These are phyloP conservation scores for Callitettix versicolor DNA, from an alignment of 1,140 invertebrate species.

Conservation along the genomic window DNA sequence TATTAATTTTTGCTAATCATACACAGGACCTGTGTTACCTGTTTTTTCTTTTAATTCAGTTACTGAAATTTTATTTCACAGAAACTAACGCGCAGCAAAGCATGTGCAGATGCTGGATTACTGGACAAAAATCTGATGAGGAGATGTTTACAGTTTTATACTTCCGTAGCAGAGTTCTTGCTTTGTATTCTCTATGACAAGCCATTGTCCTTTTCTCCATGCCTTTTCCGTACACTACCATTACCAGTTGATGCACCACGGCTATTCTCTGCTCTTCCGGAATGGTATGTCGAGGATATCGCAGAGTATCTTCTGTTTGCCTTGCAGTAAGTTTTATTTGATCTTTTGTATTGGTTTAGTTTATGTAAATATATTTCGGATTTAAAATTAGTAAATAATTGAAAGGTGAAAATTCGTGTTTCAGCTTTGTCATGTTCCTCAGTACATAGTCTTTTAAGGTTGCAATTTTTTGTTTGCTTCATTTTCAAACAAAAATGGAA, in stretches of 20 bases:
- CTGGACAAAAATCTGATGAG: conserved; percentile 70
- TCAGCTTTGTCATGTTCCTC: no score
- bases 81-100: conserved; percentile 50
- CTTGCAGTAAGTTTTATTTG: conserved; percentile 68
- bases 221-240: conserved; percentile 23
- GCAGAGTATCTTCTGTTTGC: conserved; percentile 89
- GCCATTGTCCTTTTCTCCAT: conserved; percentile 13
- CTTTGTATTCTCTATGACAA: conserved; percentile 44
- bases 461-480: no score
- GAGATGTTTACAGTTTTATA: conserved; percentile 76
- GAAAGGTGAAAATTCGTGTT: neutral
- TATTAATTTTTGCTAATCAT: no score
- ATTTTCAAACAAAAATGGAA: no score
- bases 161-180: conserved; percentile 69
- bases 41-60: no score
- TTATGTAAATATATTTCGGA: neutral
- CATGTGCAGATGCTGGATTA: conserved; percentile 78
- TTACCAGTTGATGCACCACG: conserved; percentile 49
- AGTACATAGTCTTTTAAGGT: no score
- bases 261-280: conserved; percentile 79
- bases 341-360: neutral
- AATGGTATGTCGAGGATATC: conserved; percentile 95
- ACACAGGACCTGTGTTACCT: no score
- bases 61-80: no score
- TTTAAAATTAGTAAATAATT: neutral